Percentiles rank a stretch among this genome's conserved stretches.
Conservation (phyloP, 1,140 invertebrate genomes). For the Wiebesia pumilae region DNA sequence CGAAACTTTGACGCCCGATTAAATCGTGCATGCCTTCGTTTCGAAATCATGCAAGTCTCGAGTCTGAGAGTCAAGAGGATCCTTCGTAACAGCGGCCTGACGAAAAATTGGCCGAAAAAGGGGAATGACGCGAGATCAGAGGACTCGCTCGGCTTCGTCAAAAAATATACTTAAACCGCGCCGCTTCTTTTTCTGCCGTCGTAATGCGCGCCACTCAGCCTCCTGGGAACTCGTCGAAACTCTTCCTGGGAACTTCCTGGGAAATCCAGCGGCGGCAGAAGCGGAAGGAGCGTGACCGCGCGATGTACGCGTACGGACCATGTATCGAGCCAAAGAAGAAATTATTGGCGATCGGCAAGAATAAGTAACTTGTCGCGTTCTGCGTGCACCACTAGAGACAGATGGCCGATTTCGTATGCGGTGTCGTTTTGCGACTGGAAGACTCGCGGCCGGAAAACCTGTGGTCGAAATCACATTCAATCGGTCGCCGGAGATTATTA, state of each 20-base stretch:
- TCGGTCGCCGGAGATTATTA: constrained; percentile 52
- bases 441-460: constrained; percentile 56
- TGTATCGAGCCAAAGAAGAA: background rate
- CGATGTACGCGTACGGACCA: background rate
- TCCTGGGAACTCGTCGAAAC: background rate
- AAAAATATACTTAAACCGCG: background rate
- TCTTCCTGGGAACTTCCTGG: background rate
- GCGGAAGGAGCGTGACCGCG: background rate
- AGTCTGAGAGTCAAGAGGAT: background rate
- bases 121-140: background rate
- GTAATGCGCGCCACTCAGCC: background rate
- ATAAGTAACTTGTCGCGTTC: constrained; percentile 63
- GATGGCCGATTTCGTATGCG: constrained; percentile 67
- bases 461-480: constrained; percentile 53
- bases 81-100: background rate
- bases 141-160: background rate
- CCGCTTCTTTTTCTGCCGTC: background rate
- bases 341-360: constrained; percentile 47
- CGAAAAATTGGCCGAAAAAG: background rate
- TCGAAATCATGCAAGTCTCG: background rate
- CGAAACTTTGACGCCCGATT: constrained; percentile 55
- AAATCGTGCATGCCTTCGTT: constrained; percentile 45
- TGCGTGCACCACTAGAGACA: constrained; percentile 48
- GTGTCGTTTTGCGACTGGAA: constrained; percentile 45
- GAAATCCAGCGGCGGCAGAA: background rate